Evolutionary conservation across 2,797 vertebrate genomes (phyloP).

Genomic region (Rhabdomys pumilio): DNA sequence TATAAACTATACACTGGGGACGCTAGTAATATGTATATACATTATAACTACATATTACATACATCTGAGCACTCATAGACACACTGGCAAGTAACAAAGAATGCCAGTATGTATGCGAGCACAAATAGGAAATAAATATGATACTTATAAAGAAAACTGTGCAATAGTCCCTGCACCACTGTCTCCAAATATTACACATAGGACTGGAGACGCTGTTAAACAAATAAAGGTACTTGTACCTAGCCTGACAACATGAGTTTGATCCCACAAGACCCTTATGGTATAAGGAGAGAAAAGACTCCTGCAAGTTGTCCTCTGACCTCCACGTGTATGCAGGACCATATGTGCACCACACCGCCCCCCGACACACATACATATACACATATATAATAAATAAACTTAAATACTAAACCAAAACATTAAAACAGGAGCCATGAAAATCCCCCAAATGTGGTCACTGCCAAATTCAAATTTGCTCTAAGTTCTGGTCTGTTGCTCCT

Average conservation of each 20-base stretch:
- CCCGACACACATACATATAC: neutral
- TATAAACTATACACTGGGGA: slow-evolving; percentile 86
- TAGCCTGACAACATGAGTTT: neutral
- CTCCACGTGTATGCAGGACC: neutral
- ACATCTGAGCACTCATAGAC: neutral
- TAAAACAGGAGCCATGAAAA: slow-evolving; percentile 43
- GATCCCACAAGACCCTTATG: neutral
- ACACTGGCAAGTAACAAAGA: slow-evolving; percentile 15
- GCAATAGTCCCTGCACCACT: neutral
- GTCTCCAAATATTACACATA: slow-evolving; percentile 52
- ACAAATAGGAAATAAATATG: slow-evolving; percentile 34
- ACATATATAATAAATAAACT: neutral
- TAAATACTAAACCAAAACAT: neutral
- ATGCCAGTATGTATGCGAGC: slow-evolving; percentile 7
- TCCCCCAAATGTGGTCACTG: slow-evolving; percentile 48
- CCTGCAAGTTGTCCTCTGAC: neutral
- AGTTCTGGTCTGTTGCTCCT: slow-evolving; percentile 71
- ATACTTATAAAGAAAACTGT: slow-evolving; percentile 8
- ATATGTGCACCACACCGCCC: neutral
- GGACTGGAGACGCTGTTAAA: neutral
- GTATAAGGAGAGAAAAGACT: neutral
- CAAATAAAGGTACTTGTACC: neutral
- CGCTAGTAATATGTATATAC: slow-evolving; percentile 58
- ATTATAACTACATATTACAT: slow-evolving; percentile 28
- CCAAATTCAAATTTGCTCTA: slow-evolving; percentile 70